Conservation (phyloP, 2,888 invertebrate genomes). For the Oxytorus armatus region DNA sequence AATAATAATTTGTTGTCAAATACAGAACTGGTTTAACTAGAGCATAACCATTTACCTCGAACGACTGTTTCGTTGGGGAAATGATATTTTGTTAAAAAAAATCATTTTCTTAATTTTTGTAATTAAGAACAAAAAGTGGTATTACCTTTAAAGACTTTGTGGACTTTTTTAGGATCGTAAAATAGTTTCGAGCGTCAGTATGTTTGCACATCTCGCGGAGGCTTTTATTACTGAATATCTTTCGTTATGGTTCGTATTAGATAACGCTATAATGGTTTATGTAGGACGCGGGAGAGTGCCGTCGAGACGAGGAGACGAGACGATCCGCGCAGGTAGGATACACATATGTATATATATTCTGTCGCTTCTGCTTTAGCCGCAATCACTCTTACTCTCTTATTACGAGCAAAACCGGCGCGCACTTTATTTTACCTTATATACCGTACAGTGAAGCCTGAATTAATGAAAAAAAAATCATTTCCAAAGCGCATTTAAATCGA, state of each 20-base stretch:
- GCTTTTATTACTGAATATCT: constrained; percentile 38
- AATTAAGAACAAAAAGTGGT: too few species aligned
- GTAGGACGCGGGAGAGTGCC: constrained; percentile 53
- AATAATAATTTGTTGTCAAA: too few species aligned
- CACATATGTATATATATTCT: constrained; percentile 4
- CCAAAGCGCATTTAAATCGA: too few species aligned
- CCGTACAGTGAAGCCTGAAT: constrained; percentile 1
- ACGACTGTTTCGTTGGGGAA: too few species aligned
- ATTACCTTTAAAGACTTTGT: too few species aligned
- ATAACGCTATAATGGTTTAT: constrained; percentile 57
- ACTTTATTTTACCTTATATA: constrained; percentile 9
- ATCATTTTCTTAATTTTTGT: too few species aligned
- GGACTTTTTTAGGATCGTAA: neutral
- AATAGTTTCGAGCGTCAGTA: neutral
- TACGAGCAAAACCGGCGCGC: constrained; percentile 39
- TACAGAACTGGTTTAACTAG: too few species aligned
- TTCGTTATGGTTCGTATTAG: constrained; percentile 51
- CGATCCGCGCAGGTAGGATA: constrained; percentile 47
- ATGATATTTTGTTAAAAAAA: too few species aligned
- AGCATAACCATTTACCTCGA: too few species aligned
- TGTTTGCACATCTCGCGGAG: neutral
- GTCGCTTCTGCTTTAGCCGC: constrained; percentile 42
- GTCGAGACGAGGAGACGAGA: constrained; percentile 44
- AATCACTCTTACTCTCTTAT: constrained; percentile 62
- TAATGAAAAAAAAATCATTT: neutral